Base-by-base conservation (phyloP, 2,888 invertebrate genomes). In the Buathra laborator region DNA sequence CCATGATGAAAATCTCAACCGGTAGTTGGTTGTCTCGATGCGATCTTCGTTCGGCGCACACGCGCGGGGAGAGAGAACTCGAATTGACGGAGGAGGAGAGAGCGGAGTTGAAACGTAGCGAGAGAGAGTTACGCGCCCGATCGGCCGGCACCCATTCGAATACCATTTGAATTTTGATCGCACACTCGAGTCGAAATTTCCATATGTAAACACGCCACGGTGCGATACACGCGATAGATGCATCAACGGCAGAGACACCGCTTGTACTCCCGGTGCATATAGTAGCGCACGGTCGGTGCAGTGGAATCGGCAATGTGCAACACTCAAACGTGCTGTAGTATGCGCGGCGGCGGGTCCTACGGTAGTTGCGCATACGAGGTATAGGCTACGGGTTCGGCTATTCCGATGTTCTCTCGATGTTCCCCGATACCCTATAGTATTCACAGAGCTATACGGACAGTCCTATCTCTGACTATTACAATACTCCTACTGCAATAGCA, bases 131-230 rank as follows among this genome's bases (percentile, higher is more conserved):
- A 67, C 78, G 51, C 51, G 72, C 56, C 78, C 19, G 68, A 83
- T 83, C 83, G 83, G 66, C 29, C 72, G 48, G 59, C 74, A 88
- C 87, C 89, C 89, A 91, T 92, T 92, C 90, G 90, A 90, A 91
- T 91, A 88, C 88, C 88, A 92, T 92, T 92, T 91, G 91, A 92
- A 92, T 91, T 92, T 92, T 90, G 89, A 91, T 88, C 85, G 86
- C 87, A 87, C 87, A 70, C 74, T 68, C 78, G 59, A 74, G 59
- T 82, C 86, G 66, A 77, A 71, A 90, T 90, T 87, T 90, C 87
- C 90, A 90, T 90, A 89, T 89, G 88, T 89, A 90, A 90, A 89
- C 90, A 88, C 78, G 62, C 79, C 59, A 48, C 51, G 53, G 53
- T 19, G 68, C 67, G 59, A 67, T 77, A 74, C 48, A 74, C 67